Evolutionary conservation across 2,888 invertebrate species (phyloP), one percentile per base, ranked within the genome.

Genomic region (Heliconius erato): DNA sequence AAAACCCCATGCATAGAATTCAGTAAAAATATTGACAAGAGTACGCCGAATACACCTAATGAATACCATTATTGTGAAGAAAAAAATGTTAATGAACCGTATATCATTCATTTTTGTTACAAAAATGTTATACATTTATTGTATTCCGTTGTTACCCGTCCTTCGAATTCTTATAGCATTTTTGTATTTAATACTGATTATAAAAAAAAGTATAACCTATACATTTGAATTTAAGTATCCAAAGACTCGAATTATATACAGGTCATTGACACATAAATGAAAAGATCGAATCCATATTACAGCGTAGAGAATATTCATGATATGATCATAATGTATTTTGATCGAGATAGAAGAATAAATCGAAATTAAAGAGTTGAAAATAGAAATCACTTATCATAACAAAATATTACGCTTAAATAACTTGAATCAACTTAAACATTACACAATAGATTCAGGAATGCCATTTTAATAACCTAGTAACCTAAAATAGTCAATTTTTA

Each of bases 1-100:
- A 80, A 83, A 79, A 84, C 44, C 79, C 79, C 83, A 82, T 81
- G 44, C 77, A 32, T 65, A 80, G 79, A 82, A 78, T 80, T 77
- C 79, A 44, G 72, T 80, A 79, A 81, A 76, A 80, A 83, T 79
- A 83, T 83, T 83, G 79, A 72, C 65, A 65, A n/a, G 54, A 54
- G n/a, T 76, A 74, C 74, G 65, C 12, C 40, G 26, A 35, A 79
- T 79, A 78, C 67, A 44, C 16, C 49, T 77, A 65, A 76, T 35
- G 63, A 63, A 63, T 63, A 65, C 16, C 54, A 59, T 78, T 68
- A 7, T 78, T 16, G 26, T 28, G 54, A 54, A 54, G 12, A 9
- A 14, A 49, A 28, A 79, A 79, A 44, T 49, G 23, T 54, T 69
- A 3, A 23, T 74, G 14, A 65, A 65, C 26, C 26, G 65, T n/a